Evolutionary conservation across 2,113 vertebrate genomes (phyloP).

Genomic region (Corythaeola cristata): DNA sequence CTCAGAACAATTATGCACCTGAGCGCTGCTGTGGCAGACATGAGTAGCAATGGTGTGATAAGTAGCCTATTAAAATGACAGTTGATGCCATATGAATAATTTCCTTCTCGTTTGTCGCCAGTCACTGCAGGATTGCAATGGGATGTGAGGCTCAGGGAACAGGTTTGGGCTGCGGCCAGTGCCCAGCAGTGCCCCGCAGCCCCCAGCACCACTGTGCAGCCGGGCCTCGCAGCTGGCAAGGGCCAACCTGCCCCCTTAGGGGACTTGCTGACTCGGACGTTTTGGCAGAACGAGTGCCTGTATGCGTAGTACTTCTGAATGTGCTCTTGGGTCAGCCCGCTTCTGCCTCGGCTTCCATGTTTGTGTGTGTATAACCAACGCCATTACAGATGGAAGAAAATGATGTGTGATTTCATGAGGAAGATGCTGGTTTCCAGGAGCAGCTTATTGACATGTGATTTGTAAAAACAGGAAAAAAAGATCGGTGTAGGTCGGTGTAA

Average conservation of each 20-base stretch:
- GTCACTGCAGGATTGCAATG: neutral
- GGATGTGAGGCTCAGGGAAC: neutral
- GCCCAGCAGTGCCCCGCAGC: rapidly evolving
- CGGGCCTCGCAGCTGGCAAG: neutral
- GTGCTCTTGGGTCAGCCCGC: neutral
- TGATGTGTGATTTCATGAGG: neutral
- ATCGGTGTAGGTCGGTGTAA: neutral
- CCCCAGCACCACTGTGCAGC: neutral
- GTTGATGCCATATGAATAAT: neutral
- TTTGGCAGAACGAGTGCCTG: neutral
- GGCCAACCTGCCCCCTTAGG: rapidly evolving
- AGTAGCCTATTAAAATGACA: neutral
- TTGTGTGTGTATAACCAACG: rapidly evolving
- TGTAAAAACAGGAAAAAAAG: neutral
- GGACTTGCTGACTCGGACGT: rapidly evolving
- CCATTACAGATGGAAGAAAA: rapidly evolving
- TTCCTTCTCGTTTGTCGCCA: neutral
- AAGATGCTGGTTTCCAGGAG: neutral
- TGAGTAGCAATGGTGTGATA: neutral
- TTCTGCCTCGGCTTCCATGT: neutral
- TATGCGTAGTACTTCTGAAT: rapidly evolving
- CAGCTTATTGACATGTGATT: neutral
- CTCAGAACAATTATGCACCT: neutral
- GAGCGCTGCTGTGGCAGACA: neutral
- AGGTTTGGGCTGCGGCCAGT: neutral